phyloP scores from a whole-genome alignment of 2,888 invertebrate genomes.

The Schizotus pectinicornis region DNA sequence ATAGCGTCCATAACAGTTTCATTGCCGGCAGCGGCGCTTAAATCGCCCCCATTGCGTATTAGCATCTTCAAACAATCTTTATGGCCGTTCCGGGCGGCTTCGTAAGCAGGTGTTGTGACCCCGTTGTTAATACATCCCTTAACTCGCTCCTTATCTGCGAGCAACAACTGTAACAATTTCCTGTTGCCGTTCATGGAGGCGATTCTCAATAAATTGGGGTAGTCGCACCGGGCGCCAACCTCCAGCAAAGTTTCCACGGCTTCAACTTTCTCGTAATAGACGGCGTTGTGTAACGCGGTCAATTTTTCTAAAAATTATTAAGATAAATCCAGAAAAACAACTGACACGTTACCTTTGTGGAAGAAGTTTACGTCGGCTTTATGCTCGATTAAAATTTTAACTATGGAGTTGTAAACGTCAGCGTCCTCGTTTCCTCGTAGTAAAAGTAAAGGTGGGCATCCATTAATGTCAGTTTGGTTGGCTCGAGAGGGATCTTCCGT shows the following conservation, averaged over 20 bases:
- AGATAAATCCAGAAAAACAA: slow-evolving; percentile 50
- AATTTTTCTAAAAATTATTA: neutral
- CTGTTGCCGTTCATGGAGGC: slow-evolving; percentile 51
- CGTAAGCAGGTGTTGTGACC: slow-evolving; percentile 62
- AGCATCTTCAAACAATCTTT: slow-evolving; percentile 60
- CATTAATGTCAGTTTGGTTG: slow-evolving; percentile 52
- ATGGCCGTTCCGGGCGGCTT: slow-evolving; percentile 62
- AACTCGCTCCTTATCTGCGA: slow-evolving; percentile 40
- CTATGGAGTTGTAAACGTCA: slow-evolving; percentile 48
- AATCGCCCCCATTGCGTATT: slow-evolving; percentile 55
- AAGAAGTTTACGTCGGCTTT: slow-evolving; percentile 47
- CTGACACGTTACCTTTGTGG: slow-evolving; percentile 67
- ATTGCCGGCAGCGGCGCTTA: slow-evolving; percentile 49
- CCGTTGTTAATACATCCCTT: slow-evolving; percentile 41
- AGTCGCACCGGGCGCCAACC: slow-evolving; percentile 51
- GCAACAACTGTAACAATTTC: slow-evolving; percentile 41
- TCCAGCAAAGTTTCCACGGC: slow-evolving; percentile 51
- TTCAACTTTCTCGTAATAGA: slow-evolving; percentile 49
- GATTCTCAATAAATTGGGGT: slow-evolving; percentile 55
- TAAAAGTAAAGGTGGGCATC: slow-evolving; percentile 55
- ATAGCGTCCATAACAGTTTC: slow-evolving; percentile 55
- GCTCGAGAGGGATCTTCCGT: slow-evolving; percentile 43
- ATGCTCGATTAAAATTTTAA: slow-evolving; percentile 49
- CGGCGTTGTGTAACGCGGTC: slow-evolving; percentile 44
- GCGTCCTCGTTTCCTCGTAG: slow-evolving; percentile 50